Evolutionary conservation across 2,797 vertebrate genomes (phyloP).

Genomic region (Platyrinchus mystaceus): DNA sequence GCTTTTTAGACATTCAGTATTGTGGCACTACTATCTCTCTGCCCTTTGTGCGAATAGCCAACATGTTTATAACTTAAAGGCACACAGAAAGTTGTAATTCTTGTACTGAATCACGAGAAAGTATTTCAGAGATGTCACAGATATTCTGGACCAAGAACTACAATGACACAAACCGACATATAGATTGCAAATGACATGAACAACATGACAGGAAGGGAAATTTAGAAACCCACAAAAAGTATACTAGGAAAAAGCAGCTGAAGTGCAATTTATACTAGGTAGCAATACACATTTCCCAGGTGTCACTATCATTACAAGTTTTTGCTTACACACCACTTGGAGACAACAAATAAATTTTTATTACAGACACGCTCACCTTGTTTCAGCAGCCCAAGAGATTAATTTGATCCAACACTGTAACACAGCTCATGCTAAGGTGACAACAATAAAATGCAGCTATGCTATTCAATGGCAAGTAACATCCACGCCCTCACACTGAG

Average conservation of each 20-base stretch:
- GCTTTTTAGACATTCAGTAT: not conserved
- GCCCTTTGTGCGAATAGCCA: not conserved
- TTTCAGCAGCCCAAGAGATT: not conserved
- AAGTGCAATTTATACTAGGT: not conserved
- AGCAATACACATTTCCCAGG: not conserved
- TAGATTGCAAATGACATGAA: not conserved
- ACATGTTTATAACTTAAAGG: not conserved
- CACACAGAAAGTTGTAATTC: not conserved
- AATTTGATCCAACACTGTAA: not conserved
- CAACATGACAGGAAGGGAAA: not conserved
- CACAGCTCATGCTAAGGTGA: not conserved
- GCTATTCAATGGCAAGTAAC: not conserved
- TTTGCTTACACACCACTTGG: not conserved
- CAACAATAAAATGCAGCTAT: not conserved
- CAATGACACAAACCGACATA: not conserved
- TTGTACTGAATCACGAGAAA: not conserved
- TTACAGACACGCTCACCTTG: not conserved
- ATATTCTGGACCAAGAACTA: not conserved
- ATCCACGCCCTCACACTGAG: not conserved
- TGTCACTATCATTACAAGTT: not conserved
- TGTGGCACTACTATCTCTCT: not conserved
- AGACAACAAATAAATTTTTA: not conserved
- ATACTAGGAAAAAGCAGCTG: not conserved
- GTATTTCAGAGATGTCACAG: not conserved
- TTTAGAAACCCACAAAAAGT: not conserved